These are phyloP conservation scores for Diachasmimorpha longicaudata DNA, from an alignment of 1,140 invertebrate species.

Conservation along the genomic window DNA sequence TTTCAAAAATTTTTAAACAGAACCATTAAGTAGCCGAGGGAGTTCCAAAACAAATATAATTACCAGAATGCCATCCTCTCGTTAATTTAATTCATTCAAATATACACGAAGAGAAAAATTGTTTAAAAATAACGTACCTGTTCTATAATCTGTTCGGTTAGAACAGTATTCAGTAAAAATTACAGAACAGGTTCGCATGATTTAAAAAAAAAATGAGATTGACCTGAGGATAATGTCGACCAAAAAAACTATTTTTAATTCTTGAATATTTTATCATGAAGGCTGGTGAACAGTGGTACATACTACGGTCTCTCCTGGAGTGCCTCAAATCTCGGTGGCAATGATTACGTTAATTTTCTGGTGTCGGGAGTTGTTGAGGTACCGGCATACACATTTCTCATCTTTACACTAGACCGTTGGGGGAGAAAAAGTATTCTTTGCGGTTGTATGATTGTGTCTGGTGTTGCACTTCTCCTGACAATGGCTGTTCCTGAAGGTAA, in stretches of 20 bases:
- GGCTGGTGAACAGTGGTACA: slow-evolving; percentile 79
- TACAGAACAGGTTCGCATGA: no score
- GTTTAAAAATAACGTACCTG: no score
- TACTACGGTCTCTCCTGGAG: slow-evolving; percentile 86
- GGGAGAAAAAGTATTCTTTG: slow-evolving; percentile 74
- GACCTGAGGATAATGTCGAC: no score
- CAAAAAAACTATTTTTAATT: not conserved
- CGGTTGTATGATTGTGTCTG: slow-evolving; percentile 74
- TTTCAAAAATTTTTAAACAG: no score
- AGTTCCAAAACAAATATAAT: no score
- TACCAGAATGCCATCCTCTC: no score
- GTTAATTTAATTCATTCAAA: no score
- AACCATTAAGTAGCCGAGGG: no score
- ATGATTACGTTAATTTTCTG: slow-evolving; percentile 78
- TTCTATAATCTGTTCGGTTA: no score
- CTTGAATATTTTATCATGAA: slow-evolving; percentile 48
- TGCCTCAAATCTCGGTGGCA: slow-evolving; percentile 74
- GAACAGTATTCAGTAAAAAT: no score
- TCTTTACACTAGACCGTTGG: slow-evolving; percentile 76
- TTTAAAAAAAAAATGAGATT: no score
- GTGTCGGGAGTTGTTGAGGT: slow-evolving; percentile 80
- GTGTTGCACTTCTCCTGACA: slow-evolving; percentile 67
- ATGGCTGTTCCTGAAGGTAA: slow-evolving; percentile 68
- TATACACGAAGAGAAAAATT: no score
- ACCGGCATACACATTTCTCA: slow-evolving; percentile 74